Percentiles rank a stretch among this genome's conserved stretches.
Conservation (phyloP, 2,113 vertebrate genomes). For the Caretta caretta region DNA sequence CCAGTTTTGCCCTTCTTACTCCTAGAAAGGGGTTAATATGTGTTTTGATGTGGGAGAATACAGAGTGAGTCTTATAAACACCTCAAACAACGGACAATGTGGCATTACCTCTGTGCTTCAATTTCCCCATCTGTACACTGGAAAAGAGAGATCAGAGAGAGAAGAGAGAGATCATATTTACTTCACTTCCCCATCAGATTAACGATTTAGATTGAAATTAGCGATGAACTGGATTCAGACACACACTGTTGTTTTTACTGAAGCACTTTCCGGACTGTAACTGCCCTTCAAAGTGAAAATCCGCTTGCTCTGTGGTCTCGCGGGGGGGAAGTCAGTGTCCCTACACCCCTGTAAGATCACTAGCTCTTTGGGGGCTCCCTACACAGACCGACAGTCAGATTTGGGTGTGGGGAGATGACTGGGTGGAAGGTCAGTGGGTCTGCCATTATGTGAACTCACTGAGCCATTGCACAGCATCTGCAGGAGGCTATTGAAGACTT, state of each 20-base stretch:
- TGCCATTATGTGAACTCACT: not conserved
- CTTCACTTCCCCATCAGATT: not conserved
- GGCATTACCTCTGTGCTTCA: not conserved
- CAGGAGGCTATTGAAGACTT: not conserved
- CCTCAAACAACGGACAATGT: accelerated
- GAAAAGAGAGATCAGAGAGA: not conserved
- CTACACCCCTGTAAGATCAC: not conserved
- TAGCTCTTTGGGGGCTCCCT: not conserved
- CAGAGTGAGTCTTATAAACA: not conserved
- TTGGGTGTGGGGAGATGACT: not conserved
- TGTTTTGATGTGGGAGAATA: not conserved
- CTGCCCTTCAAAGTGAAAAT: not conserved
- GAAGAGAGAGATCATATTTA: not conserved
- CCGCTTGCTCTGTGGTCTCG: not conserved
- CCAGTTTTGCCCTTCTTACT: not conserved
- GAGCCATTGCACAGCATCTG: not conserved
- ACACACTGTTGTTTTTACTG: not conserved
- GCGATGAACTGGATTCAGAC: not conserved
- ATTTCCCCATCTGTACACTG: not conserved
- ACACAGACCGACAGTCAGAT: not conserved
- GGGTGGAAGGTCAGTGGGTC: not conserved
- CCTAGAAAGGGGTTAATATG: not conserved
- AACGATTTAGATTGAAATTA: not conserved
- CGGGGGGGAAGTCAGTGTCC: not conserved
- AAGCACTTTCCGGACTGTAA: not conserved